Conservation (phyloP, 2,113 vertebrate genomes). For the Dissostichus mawsoni region DNA sequence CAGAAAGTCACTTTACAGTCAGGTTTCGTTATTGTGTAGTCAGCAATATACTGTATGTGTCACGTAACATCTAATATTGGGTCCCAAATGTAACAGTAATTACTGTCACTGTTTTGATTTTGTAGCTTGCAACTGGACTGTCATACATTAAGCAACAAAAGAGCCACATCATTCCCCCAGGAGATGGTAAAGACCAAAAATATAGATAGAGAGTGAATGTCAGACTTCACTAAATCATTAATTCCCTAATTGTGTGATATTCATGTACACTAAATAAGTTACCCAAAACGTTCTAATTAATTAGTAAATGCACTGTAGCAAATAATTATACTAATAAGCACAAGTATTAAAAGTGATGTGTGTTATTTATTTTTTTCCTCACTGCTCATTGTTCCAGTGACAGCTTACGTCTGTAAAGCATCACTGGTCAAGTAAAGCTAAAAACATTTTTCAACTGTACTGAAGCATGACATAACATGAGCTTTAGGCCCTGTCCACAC, state of each 20-base stretch:
- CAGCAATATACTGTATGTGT: slow-evolving; percentile 8
- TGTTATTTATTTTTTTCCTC: not conserved
- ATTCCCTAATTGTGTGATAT: not conserved
- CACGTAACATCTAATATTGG: not conserved
- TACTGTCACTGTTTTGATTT: not conserved
- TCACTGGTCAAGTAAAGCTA: not conserved
- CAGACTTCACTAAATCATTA: not conserved
- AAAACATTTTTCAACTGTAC: not conserved
- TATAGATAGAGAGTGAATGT: too few species aligned
- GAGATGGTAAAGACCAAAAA: too few species aligned
- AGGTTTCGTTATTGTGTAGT: slow-evolving; percentile 24
- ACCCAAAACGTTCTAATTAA: not conserved
- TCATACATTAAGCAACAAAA: too few species aligned
- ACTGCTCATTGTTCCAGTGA: not conserved
- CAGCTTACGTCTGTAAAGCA: not conserved
- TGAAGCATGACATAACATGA: not conserved
- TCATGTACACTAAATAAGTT: not conserved
- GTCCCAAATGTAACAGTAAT: not conserved
- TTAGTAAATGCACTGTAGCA: not conserved
- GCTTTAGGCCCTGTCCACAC: not conserved
- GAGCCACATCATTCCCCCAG: too few species aligned
- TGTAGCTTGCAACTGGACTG: too few species aligned
- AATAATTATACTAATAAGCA: not conserved
- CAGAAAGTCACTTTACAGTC: slow-evolving; percentile 38
- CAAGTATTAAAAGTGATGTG: not conserved